Conservation (phyloP, 2,797 vertebrate species). For the Ibycter americanus region DNA sequence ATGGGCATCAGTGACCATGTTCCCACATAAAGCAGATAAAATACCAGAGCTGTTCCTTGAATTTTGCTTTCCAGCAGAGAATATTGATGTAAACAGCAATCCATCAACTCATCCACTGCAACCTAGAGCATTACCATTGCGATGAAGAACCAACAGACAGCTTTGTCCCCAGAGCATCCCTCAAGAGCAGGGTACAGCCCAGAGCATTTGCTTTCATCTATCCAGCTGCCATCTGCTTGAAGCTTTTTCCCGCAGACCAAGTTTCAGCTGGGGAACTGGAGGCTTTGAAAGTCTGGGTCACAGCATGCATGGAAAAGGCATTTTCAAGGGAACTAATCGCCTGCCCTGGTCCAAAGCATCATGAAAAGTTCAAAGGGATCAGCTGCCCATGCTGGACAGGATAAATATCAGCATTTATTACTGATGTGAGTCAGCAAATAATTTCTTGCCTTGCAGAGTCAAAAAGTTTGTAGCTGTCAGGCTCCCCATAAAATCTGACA, state of each 20-base stretch:
- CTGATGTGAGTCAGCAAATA: not conserved
- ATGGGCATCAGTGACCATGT: not conserved
- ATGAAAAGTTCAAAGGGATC: not conserved
- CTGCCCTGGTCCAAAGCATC: not conserved
- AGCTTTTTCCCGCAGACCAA: not conserved
- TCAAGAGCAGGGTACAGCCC: not conserved
- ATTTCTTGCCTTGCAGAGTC: not conserved
- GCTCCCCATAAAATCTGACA: not conserved
- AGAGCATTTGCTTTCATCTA: not conserved
- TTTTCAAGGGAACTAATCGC: not conserved
- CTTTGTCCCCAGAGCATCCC: not conserved
- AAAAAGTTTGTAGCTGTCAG: not conserved
- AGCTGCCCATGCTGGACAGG: not conserved
- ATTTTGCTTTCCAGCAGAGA: slow-evolving; percentile 12
- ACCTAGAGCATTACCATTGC: not conserved
- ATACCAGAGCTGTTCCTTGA: not conserved
- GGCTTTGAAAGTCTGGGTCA: not conserved
- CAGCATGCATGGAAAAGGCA: not conserved
- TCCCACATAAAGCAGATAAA: not conserved
- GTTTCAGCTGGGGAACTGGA: not conserved
- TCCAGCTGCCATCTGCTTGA: not conserved
- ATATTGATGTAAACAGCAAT: not conserved
- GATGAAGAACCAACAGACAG: not conserved
- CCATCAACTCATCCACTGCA: not conserved
- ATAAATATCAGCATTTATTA: not conserved